Base-by-base conservation (phyloP, 2,888 invertebrate genomes). In the Drosophila fungiperda region DNA sequence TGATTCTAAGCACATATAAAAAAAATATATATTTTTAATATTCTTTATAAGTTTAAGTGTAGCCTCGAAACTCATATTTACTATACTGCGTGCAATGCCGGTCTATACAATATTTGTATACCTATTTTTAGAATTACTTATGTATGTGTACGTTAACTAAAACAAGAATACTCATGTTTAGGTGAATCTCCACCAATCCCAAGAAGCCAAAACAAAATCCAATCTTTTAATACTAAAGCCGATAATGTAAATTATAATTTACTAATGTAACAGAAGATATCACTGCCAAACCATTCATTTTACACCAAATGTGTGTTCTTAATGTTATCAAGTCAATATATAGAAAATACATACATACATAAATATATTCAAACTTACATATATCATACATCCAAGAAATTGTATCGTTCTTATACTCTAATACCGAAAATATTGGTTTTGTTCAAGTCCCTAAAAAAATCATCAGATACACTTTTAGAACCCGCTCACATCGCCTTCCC, bases 51-150 rank as follows among this genome's bases (percentile, higher is more conserved):
- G n/a, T 4, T 52, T 59, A 63, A 33, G 15, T n/a, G n/a, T 48
- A 40, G 33, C 53, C n/a, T 48, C 54, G 38, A 60, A 42, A 59
- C 23, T 50, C 59, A 74, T 48, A 58, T 66, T 69, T 54, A 77
- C 65, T 63, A 53, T 60, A 66, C 62, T 57, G 61, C 79, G 72
- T 76, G 76, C 78, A 78, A 78, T 79, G 75, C 62, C 63, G 40
- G 40, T 33, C 61, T 78, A 78, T 78, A 78, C 78, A 78, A 78
- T 78, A 78, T 78, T 78, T 78, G 78, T 79, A 79, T 72, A 68
- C 52, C 36, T 63, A 75, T 68, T 53, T 69, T 69, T 50, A 76
- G 48, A 54, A 26, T 32, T 54, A 65, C 45, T 45, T 23, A 45
- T 45, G 23, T 45, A 45, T 66, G 45, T 66, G 58, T 65, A 67